Conservation (phyloP, 2,113 vertebrate genomes). For the Nothobranchius furzeri region DNA sequence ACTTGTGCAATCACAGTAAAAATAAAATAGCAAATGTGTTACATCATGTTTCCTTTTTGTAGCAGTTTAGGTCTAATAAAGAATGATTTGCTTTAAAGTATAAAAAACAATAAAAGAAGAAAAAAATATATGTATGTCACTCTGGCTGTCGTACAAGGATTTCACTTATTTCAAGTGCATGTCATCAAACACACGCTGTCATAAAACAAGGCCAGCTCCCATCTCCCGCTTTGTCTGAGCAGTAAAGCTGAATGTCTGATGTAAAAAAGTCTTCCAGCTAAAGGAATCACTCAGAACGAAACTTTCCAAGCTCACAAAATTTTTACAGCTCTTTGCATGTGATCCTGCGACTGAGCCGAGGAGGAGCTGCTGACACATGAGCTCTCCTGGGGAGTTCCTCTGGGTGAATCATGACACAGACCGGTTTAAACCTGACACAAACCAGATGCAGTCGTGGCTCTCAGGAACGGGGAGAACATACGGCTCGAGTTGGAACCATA, state of each 20-base stretch:
- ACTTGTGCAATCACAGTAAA: no score
- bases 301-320: conserved; percentile 21
- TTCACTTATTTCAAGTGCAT: conserved; percentile 13
- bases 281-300: conserved; percentile 17
- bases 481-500: conserved; percentile 56
- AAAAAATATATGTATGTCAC: not conserved
- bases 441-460: conserved; percentile 67
- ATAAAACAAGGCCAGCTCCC: conserved; percentile 14
- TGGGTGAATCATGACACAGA: conserved; percentile 55
- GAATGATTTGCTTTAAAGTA: not conserved
- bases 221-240: not conserved
- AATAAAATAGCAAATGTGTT: no score
- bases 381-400: conserved; percentile 33
- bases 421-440: conserved; percentile 62
- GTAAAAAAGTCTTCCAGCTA: conserved; percentile 4
- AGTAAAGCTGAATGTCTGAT: conserved; percentile 7
- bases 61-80: not conserved
- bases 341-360: conserved; percentile 25
- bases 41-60: no score
- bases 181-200: conserved; percentile 14
- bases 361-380: conserved; percentile 34
- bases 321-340: conserved; percentile 29
- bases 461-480: conserved; percentile 52
- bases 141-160: conserved; percentile 1
- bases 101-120: not conserved